Evolutionary conservation across 2,113 vertebrate genomes (phyloP).

Genomic region (Chamaetylas fuelleborni): DNA sequence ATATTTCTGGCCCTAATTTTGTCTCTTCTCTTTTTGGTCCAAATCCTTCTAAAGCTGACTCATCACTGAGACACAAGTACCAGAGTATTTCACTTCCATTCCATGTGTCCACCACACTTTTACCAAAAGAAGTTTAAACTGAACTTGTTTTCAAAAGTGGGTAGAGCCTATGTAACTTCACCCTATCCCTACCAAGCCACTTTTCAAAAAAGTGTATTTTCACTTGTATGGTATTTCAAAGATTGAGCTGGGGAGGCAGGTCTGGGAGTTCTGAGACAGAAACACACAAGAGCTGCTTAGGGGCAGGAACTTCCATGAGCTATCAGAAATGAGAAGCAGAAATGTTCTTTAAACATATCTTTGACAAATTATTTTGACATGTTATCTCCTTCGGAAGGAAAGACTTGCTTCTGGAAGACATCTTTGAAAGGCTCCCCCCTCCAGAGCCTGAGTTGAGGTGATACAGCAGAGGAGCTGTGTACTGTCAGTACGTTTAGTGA

Average conservation of each 20-base stretch:
- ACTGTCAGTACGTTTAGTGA: not conserved
- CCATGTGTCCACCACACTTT: not conserved
- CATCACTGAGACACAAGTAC: not conserved
- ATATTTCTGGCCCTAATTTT: not conserved
- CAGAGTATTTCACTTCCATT: not conserved
- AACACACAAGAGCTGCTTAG: not conserved
- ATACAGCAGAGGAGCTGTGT: not conserved
- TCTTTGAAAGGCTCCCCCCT: not conserved
- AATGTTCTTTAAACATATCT: not conserved
- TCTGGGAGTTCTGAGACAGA: not conserved
- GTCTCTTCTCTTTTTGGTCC: not conserved
- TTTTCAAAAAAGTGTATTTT: not conserved
- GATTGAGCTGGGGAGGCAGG: not conserved
- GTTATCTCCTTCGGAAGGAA: not conserved
- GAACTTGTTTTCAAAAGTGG: not conserved
- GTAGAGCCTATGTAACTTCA: not conserved
- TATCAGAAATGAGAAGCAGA: not conserved
- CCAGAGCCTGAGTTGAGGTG: not conserved
- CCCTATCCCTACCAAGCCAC: not conserved
- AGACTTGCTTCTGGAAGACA: not conserved
- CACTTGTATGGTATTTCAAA: not conserved
- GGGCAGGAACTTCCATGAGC: not conserved
- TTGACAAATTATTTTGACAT: not conserved
- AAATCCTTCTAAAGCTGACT: not conserved
- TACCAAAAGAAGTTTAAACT: not conserved